Conservation (phyloP, 2,113 vertebrate species). For the Ammodytes marinus region DNA sequence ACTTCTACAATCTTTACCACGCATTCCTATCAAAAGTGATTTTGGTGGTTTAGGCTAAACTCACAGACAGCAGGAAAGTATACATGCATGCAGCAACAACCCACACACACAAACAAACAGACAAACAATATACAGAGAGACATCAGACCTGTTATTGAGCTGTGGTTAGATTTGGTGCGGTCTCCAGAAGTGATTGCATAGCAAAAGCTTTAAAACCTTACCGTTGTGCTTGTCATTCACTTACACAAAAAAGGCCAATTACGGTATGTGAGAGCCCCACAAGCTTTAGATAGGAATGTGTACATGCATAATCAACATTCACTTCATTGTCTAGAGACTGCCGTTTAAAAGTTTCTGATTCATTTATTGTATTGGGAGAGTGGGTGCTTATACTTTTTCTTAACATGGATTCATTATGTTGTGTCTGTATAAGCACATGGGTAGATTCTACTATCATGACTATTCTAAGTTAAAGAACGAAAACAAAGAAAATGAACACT, state of each 20-base stretch:
- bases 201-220: too few species aligned
- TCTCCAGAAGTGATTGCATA: not conserved
- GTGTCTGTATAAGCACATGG: not conserved
- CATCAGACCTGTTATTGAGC: not conserved
- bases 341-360: not conserved
- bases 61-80: not conserved
- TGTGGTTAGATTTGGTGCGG: not conserved
- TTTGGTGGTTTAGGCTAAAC: not conserved
- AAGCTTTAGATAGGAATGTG: not conserved
- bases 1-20: not conserved
- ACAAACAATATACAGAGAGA: not conserved
- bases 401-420: not conserved
- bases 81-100: not conserved
- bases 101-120: not conserved
- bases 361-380: not conserved
- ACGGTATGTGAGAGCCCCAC: not conserved
- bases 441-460: not conserved
- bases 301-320: too few species aligned
- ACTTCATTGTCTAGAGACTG: not conserved
- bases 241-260: too few species aligned
- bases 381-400: not conserved
- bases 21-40: too few species aligned
- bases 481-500: not conserved
- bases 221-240: not conserved
- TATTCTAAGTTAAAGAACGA: not conserved